These are phyloP conservation scores for Carcinoscorpius rotundicauda DNA, from an alignment of 1,140 invertebrate species.

Conservation along the genomic window DNA sequence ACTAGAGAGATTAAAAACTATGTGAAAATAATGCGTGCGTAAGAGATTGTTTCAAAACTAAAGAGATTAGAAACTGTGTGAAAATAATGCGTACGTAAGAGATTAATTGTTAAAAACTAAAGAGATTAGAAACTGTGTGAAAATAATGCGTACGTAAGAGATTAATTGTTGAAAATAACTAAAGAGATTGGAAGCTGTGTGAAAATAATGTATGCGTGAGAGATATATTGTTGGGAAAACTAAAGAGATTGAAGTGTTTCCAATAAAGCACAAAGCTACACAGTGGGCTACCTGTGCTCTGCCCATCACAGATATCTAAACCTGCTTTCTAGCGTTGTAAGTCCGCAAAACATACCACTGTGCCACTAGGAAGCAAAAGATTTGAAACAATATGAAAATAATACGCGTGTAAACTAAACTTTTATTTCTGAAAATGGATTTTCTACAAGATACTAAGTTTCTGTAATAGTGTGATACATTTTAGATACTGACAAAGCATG, in stretches of 20 bases:
- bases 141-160: too few species aligned
- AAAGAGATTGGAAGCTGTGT: too few species aligned
- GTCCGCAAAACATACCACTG: background rate
- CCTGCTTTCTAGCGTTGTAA: too few species aligned
- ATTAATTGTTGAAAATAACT: too few species aligned
- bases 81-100: background rate
- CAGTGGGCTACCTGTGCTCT: constrained; percentile 4
- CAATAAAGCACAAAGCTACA: constrained; percentile 1
- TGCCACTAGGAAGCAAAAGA: background rate
- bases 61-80: constrained; percentile 9
- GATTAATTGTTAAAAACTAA: too few species aligned
- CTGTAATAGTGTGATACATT: too few species aligned
- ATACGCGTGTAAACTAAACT: too few species aligned
- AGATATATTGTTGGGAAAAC: background rate
- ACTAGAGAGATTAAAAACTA: constrained; percentile 6
- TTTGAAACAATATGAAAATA: constrained; percentile 7
- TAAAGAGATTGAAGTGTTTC: constrained; percentile 6
- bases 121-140: too few species aligned
- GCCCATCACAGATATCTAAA: too few species aligned
- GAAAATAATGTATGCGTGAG: background rate
- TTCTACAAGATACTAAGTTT: too few species aligned
- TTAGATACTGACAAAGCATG: too few species aligned
- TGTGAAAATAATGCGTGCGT: constrained; percentile 1
- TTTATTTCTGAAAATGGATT: too few species aligned
- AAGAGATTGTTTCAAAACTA: background rate